phyloP scores from a whole-genome alignment of 2,113 vertebrate species.

The Mungos mungo region DNA sequence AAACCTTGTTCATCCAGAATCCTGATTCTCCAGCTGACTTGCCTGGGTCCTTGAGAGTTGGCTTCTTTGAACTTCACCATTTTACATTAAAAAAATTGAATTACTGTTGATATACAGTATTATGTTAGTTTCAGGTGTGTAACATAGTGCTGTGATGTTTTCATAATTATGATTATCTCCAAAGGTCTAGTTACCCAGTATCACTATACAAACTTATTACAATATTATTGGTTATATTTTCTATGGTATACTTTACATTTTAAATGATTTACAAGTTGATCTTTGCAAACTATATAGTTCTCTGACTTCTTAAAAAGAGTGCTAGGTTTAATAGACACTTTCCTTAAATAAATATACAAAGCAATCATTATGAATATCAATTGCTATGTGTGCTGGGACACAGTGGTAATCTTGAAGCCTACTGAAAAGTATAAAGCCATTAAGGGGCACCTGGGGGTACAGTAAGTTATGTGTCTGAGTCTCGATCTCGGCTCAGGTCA shows the following conservation, averaged over 20 bases:
- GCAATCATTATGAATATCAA: neutral
- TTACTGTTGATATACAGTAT: neutral
- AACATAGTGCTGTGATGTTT: neutral
- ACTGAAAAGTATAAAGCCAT: constrained; percentile 10
- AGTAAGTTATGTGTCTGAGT: too few relatives aligned
- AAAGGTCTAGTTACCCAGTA: neutral
- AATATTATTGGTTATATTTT: neutral
- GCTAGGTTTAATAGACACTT: neutral
- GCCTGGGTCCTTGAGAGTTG: neutral
- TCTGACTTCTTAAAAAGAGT: neutral
- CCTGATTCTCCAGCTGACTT: neutral
- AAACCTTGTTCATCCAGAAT: neutral
- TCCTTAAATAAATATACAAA: constrained; percentile 12
- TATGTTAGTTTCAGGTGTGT: neutral
- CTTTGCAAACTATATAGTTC: constrained; percentile 2
- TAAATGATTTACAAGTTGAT: neutral
- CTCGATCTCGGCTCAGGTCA: too few relatives aligned
- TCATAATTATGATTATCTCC: neutral
- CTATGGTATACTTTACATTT: neutral
- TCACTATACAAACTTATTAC: neutral
- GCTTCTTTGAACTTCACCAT: neutral
- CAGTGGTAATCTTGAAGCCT: neutral
- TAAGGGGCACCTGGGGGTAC: neutral
- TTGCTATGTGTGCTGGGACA: neutral
- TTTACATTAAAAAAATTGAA: neutral